These are phyloP conservation scores for Thaumetopoea pityocampa DNA, from an alignment of 1,140 invertebrate species.

Conservation along the genomic window DNA sequence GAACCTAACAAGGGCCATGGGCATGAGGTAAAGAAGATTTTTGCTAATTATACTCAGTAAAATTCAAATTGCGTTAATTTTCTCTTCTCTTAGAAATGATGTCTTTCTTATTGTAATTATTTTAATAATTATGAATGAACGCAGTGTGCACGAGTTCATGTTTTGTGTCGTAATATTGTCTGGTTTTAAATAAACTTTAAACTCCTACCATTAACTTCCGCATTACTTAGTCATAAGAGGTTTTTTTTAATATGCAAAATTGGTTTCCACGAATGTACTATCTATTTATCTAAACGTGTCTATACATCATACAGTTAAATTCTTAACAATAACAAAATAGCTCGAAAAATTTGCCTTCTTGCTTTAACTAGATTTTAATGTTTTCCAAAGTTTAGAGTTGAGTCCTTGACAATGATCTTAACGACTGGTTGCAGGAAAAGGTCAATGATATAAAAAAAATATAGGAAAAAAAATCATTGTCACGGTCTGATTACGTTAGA, in stretches of 20 bases:
- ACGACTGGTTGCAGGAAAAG: slow-evolving; percentile 3
- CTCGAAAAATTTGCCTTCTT: too few relatives aligned
- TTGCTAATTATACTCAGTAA: slow-evolving; percentile 1
- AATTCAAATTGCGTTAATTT: slow-evolving; percentile 2
- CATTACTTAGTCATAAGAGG: too few relatives aligned
- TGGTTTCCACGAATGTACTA: too few relatives aligned
- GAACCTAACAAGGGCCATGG: slow-evolving; percentile 63
- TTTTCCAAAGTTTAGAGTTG: slow-evolving; percentile 3
- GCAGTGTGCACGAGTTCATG: too few relatives aligned
- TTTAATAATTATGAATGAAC: too few relatives aligned
- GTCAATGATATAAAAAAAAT: slow-evolving; percentile 4
- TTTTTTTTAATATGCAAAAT: too few relatives aligned
- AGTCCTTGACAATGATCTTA: not conserved
- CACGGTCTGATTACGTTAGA: slow-evolving; percentile 13
- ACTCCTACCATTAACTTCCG: too few relatives aligned
- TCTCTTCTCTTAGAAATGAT: slow-evolving; percentile 13
- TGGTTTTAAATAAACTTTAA: too few relatives aligned
- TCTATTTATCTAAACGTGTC: too few relatives aligned
- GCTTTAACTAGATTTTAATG: slow-evolving; percentile 1
- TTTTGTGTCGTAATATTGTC: too few relatives aligned
- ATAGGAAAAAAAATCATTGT: slow-evolving; percentile 10
- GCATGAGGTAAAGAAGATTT: slow-evolving; percentile 63
- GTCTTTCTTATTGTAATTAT: slow-evolving; percentile 10
- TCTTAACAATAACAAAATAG: too few relatives aligned
- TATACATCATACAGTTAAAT: too few relatives aligned